phyloP scores from a whole-genome alignment of 2,113 vertebrate genomes.

The Struthio camelus region DNA sequence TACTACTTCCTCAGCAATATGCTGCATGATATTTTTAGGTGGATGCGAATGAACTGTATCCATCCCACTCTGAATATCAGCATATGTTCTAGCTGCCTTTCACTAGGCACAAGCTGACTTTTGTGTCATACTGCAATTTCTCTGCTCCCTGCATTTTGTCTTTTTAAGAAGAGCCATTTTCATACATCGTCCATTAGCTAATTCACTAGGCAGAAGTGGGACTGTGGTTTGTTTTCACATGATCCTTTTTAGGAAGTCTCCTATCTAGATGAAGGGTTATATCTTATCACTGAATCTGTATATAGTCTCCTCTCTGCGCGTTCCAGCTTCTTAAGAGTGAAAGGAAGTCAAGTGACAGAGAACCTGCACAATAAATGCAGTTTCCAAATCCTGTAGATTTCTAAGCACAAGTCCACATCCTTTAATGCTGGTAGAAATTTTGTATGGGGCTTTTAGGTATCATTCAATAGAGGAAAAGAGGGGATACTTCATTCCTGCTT shows the following conservation, averaged over 20 bases:
- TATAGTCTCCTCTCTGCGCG: not conserved
- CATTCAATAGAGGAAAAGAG: not conserved
- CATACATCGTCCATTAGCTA: not conserved
- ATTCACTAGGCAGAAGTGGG: not conserved
- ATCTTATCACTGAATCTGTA: not conserved
- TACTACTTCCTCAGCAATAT: slow-evolving; percentile 42
- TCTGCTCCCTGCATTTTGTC: not conserved
- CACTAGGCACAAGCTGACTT: not conserved
- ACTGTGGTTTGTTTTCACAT: not conserved
- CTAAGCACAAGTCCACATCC: not conserved
- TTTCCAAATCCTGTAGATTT: not conserved
- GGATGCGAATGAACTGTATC: slow-evolving; percentile 35
- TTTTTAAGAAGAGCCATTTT: not conserved
- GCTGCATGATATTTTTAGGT: slow-evolving; percentile 26
- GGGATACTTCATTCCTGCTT: not conserved
- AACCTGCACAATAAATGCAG: not conserved
- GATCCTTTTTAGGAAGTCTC: not conserved
- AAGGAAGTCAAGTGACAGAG: not conserved
- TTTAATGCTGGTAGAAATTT: not conserved
- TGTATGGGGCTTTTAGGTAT: not conserved
- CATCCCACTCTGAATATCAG: slow-evolving; percentile 1
- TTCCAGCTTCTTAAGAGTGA: not conserved
- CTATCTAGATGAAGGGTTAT: not conserved
- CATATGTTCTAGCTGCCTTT: slow-evolving; percentile 32
- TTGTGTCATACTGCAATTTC: not conserved